Conservation (phyloP, 2,797 vertebrate species). For the Betta splendens region DNA sequence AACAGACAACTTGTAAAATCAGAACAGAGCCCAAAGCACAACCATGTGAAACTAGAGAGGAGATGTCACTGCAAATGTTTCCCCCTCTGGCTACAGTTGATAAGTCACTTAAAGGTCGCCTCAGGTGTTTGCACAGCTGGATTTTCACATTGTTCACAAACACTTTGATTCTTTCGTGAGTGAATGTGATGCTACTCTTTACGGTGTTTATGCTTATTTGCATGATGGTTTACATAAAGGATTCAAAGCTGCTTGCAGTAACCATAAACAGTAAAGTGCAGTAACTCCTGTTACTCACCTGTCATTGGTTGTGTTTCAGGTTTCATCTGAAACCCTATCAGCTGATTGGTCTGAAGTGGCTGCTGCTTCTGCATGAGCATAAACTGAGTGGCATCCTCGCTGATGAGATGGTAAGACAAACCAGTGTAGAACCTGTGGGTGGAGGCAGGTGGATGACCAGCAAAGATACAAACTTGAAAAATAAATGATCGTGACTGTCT, state of each 20-base stretch:
- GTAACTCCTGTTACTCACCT: background rate
- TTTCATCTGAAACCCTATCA: conserved; percentile 93
- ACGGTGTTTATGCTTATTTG: background rate
- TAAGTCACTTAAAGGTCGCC: background rate
- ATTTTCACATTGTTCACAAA: background rate
- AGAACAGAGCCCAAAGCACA: background rate
- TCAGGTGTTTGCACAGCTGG: background rate
- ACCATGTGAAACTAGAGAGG: background rate
- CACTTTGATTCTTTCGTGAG: background rate
- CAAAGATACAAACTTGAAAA: too few relatives aligned
- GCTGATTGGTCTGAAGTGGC: conserved; percentile 96
- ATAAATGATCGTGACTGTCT: too few relatives aligned
- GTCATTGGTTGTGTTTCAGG: conserved; percentile 71
- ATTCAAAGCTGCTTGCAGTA: background rate
- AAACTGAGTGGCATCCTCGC: conserved; percentile 94
- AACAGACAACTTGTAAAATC: background rate
- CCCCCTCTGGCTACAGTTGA: background rate
- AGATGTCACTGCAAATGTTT: background rate
- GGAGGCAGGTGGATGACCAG: background rate
- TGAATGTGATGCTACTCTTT: background rate
- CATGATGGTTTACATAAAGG: too few relatives aligned
- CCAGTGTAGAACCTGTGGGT: too few relatives aligned
- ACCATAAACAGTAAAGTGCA: conserved; percentile 1
- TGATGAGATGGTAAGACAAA: conserved; percentile 94
- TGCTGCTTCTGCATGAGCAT: conserved; percentile 91